Conservation (phyloP, 2,888 invertebrate species). For the Pantelozetes paolii region DNA sequence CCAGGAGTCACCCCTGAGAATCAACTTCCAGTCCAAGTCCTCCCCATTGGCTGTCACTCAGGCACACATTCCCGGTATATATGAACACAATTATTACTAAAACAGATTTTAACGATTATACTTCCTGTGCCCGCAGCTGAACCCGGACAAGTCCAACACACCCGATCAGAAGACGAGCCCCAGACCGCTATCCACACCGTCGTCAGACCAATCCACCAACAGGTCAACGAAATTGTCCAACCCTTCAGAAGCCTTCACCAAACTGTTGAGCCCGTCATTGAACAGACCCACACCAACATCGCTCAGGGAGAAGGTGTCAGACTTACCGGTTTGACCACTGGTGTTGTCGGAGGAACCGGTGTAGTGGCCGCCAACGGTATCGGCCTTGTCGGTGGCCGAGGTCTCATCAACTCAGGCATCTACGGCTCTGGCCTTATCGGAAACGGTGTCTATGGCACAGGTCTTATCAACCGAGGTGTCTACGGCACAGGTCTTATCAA, state of each 20-base stretch:
- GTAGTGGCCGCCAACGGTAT: not conserved
- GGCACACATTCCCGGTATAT: slow-evolving; percentile 33
- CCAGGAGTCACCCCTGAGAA: slow-evolving; percentile 9
- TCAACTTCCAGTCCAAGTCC: slow-evolving; percentile 38
- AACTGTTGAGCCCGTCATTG: slow-evolving; percentile 26
- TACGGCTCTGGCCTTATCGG: not conserved
- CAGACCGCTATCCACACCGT: slow-evolving; percentile 30
- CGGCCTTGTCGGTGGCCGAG: not conserved
- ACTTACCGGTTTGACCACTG: slow-evolving; percentile 16
- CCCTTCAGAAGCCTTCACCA: slow-evolving; percentile 33
- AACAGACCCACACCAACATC: slow-evolving; percentile 28
- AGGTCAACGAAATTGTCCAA: slow-evolving; percentile 36
- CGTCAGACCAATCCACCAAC: slow-evolving; percentile 12
- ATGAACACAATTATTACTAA: not conserved
- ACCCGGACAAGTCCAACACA: slow-evolving; percentile 32
- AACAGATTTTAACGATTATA: not conserved
- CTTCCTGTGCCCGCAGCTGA: slow-evolving; percentile 11
- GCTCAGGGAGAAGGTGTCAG: slow-evolving; percentile 25
- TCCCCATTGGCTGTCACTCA: slow-evolving; percentile 21
- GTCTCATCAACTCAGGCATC: not conserved
- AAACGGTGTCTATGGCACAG: too few species aligned
- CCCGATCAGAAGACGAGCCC: slow-evolving; percentile 33
- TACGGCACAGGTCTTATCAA: not conserved
- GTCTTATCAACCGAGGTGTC: not conserved
- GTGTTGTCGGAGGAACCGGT: slow-evolving; percentile 24